Conservation (phyloP, 2,113 vertebrate species). For the Neopipo cinnamomea region DNA sequence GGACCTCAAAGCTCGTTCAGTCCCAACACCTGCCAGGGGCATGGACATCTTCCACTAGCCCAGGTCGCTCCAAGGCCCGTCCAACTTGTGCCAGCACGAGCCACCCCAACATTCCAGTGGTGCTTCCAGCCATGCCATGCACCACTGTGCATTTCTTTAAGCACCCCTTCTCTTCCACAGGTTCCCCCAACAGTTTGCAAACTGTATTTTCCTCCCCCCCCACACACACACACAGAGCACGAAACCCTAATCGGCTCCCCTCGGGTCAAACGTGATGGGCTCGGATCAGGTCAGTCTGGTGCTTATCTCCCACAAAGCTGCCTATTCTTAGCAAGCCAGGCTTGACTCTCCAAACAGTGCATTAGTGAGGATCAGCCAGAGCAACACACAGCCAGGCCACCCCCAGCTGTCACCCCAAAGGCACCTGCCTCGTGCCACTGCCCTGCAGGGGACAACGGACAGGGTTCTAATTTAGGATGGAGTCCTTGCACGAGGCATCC, state of each 20-base stretch:
- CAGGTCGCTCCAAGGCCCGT: background rate
- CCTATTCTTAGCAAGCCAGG: background rate
- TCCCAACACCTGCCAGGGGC: background rate
- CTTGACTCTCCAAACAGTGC: background rate
- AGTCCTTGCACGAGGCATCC: background rate
- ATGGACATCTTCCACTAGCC: background rate
- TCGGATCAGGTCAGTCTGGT: background rate
- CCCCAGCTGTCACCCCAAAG: background rate
- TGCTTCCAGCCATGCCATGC: background rate
- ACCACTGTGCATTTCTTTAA: background rate
- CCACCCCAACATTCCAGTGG: background rate
- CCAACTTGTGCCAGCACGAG: background rate
- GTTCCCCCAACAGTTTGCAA: background rate
- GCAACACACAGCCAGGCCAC: background rate
- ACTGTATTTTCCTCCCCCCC: rapidly evolving
- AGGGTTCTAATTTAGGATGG: too few species aligned
- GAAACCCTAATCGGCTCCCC: background rate
- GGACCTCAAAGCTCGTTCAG: background rate
- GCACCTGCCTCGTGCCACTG: rapidly evolving
- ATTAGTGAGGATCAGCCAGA: background rate
- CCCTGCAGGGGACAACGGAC: background rate
- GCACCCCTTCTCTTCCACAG: background rate
- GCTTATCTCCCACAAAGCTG: background rate
- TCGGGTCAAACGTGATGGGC: rapidly evolving
- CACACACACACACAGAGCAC: too few species aligned